phyloP scores from a whole-genome alignment of 2,888 invertebrate genomes.

The Oscheius sp. region DNA sequence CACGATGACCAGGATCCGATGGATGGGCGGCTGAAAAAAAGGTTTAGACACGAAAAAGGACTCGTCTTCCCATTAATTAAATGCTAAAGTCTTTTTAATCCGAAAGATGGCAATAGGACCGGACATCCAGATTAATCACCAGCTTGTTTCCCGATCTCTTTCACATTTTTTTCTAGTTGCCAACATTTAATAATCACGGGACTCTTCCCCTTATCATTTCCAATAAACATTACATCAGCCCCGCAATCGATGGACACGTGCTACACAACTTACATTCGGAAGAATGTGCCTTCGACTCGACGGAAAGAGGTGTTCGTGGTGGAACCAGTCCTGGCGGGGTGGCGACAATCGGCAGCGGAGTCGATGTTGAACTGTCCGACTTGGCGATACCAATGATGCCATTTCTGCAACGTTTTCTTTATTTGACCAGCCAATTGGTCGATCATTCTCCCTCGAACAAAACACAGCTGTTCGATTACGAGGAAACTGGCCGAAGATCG shows the following conservation, averaged over 20 bases:
- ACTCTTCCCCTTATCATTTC: too few species aligned
- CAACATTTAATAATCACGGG: too few species aligned
- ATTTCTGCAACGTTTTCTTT: conserved; percentile 19
- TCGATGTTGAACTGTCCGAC: conserved; percentile 20
- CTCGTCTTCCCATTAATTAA: background rate
- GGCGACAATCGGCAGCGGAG: conserved; percentile 19
- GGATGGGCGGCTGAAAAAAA: conserved; percentile 31
- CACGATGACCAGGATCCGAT: conserved; percentile 30
- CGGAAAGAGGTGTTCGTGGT: conserved; percentile 20
- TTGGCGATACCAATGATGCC: conserved; percentile 31
- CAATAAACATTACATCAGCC: too few species aligned
- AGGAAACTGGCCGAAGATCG: too few species aligned
- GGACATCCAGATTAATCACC: too few species aligned
- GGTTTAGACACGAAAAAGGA: background rate
- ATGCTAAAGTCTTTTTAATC: too few species aligned
- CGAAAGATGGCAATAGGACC: too few species aligned
- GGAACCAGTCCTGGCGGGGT: conserved; percentile 20
- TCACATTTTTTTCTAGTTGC: too few species aligned
- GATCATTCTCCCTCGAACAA: too few species aligned
- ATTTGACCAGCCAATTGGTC: too few species aligned
- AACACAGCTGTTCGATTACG: background rate
- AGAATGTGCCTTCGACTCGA: conserved; percentile 28
- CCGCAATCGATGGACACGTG: too few species aligned
- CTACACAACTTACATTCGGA: conserved; percentile 31
- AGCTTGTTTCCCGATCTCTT: too few species aligned